Evolutionary conservation across 2,888 invertebrate genomes (phyloP).

Genomic region (Cylloceria caligata): DNA sequence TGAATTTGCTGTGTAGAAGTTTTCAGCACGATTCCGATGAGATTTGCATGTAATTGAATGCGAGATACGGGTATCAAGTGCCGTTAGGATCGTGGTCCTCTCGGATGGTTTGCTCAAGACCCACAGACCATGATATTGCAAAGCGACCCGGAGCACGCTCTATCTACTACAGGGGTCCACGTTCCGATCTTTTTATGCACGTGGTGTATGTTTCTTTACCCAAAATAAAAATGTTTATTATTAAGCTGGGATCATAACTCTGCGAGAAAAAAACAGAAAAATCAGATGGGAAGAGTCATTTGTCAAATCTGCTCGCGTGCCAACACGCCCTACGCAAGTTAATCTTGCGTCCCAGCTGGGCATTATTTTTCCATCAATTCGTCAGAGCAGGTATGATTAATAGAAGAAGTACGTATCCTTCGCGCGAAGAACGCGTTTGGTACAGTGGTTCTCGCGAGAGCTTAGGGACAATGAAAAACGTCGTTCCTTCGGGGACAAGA

Average conservation of each 20-base stretch:
- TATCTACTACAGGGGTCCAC: slow-evolving; percentile 14
- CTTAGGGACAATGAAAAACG: slow-evolving; percentile 65
- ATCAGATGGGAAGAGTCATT: background rate
- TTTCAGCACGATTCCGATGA: slow-evolving; percentile 69
- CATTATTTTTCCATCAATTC: slow-evolving; percentile 10
- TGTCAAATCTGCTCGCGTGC: background rate
- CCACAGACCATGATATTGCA: slow-evolving; percentile 70
- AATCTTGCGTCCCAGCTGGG: background rate
- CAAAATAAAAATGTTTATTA: slow-evolving; percentile 9
- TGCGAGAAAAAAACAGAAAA: background rate
- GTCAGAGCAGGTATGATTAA: background rate
- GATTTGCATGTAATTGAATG: slow-evolving; percentile 78
- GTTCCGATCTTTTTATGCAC: slow-evolving; percentile 23
- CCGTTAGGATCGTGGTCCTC: background rate
- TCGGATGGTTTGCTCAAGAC: slow-evolving; percentile 64
- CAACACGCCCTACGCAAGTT: background rate
- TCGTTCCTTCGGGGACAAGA: slow-evolving; percentile 52
- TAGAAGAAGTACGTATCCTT: slow-evolving; percentile 10
- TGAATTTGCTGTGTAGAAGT: slow-evolving; percentile 67
- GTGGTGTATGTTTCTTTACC: background rate
- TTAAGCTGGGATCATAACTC: background rate
- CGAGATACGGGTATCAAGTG: slow-evolving; percentile 63
- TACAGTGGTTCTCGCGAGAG: slow-evolving; percentile 32
- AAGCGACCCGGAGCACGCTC: slow-evolving; percentile 38
- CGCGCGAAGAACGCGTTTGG: slow-evolving; percentile 37